phyloP scores from a whole-genome alignment of 1,140 invertebrate species.

The Drosophila pseudoananassae region DNA sequence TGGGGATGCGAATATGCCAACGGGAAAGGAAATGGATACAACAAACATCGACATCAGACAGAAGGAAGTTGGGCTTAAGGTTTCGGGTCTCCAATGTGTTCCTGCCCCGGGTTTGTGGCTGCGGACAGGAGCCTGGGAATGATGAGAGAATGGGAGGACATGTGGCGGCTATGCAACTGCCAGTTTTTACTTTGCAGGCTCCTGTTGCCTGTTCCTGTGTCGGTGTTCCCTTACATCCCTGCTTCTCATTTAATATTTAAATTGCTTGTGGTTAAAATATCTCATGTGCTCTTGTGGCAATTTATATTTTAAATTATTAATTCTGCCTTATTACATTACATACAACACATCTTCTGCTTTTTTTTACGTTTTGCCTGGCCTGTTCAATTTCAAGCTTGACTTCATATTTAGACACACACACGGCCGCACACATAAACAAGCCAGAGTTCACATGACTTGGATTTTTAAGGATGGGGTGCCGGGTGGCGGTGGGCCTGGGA shows the following conservation, averaged over 20 bases:
- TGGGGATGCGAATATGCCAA: conserved; percentile 4
- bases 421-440: conserved; percentile 5
- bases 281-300: conserved; percentile 76
- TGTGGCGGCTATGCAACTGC: conserved; percentile 43
- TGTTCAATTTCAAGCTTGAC: conserved; percentile 55
- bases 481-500: conserved; percentile 22
- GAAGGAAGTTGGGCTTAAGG: conserved; percentile 27
- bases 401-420: conserved; percentile 48
- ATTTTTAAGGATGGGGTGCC: conserved; percentile 2
- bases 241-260: conserved; percentile 80
- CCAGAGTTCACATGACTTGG: conserved; percentile 33
- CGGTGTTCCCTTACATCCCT: conserved; percentile 28
- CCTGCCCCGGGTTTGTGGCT: conserved; percentile 19
- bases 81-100: conserved; percentile 8
- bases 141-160: background rate
- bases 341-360: conserved; percentile 23
- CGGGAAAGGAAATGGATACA: conserved; percentile 48
- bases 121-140: background rate
- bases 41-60: conserved; percentile 52
- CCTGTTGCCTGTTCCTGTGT: conserved; percentile 5
- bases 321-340: conserved; percentile 74
- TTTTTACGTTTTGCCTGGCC: conserved; percentile 24
- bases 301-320: conserved; percentile 83
- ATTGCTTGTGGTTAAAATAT: conserved; percentile 83
- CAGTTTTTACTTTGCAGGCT: conserved; percentile 14